A percentile compares a stretch with the other conserved stretches of the same genome.
Evolutionary conservation across 1,140 invertebrate genomes (phyloP).

Genomic region (Rhagoletis zephyria): DNA sequence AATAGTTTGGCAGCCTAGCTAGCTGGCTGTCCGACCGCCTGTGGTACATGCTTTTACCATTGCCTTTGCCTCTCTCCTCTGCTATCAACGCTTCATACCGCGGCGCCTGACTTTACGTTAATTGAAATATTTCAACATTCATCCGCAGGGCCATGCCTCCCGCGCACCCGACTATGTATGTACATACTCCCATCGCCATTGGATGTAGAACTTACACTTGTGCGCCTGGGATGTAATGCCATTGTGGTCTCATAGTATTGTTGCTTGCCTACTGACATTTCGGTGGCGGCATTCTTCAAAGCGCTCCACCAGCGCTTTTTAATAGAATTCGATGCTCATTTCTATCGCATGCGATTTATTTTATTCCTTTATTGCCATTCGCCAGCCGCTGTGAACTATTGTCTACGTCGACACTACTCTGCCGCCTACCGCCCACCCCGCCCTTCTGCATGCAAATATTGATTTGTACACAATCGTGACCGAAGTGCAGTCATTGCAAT

Average conservation of each 20-base stretch:
- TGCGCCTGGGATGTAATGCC: background rate
- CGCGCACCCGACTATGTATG: background rate
- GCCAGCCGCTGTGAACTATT: constrained; percentile 50
- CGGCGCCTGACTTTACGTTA: constrained; percentile 63
- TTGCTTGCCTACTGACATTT: background rate
- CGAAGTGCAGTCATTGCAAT: constrained; percentile 19
- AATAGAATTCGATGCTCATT: constrained; percentile 72
- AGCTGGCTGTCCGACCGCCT: constrained; percentile 27
- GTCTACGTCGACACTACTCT: background rate
- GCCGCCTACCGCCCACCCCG: background rate
- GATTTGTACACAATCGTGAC: constrained; percentile 52
- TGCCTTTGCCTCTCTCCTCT: background rate
- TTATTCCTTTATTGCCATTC: constrained; percentile 61
- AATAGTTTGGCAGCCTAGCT: too few relatives aligned
- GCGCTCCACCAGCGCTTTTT: constrained; percentile 60
- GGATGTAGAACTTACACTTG: constrained; percentile 36
- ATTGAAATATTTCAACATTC: constrained; percentile 72
- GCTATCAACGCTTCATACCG: constrained; percentile 43
- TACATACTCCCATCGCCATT: background rate
- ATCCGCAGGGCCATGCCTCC: background rate
- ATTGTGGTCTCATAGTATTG: background rate
- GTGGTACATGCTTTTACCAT: background rate
- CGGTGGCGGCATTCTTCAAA: constrained; percentile 65
- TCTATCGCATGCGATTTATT: constrained; percentile 72
- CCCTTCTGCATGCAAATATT: constrained; percentile 11